Percentiles rank a stretch among this genome's conserved stretches.
Conservation (phyloP, 2,113 vertebrate genomes). For the Poeciliopsis turrubarensis region DNA sequence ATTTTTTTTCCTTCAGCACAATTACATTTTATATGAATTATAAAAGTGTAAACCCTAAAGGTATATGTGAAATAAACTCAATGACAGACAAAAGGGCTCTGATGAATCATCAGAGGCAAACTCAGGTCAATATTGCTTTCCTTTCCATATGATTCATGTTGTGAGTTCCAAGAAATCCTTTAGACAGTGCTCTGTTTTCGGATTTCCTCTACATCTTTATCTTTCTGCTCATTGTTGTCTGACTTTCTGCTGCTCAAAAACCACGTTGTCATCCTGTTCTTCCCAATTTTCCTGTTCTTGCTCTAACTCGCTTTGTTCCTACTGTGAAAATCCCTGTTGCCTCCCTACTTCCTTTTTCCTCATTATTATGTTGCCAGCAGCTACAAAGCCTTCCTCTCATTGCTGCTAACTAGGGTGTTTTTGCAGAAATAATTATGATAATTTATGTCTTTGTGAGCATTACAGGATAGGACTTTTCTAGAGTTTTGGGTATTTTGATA, state of each 20-base stretch:
- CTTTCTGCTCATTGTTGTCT: constrained; percentile 51
- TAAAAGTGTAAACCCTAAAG: neutral
- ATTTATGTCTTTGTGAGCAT: neutral
- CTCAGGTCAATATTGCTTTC: neutral
- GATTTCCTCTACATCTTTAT: constrained; percentile 22
- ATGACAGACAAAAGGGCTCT: neutral
- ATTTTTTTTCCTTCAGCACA: neutral
- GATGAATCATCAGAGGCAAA: neutral
- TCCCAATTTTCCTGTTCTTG: constrained; percentile 15
- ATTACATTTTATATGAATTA: neutral
- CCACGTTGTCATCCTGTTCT: neutral
- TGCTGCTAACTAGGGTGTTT: constrained; percentile 16
- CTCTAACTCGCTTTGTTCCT: constrained; percentile 10
- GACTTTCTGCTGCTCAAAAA: constrained; percentile 31
- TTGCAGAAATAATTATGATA: constrained; percentile 17
- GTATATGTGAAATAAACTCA: neutral
- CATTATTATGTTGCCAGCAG: constrained; percentile 40
- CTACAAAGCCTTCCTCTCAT: constrained; percentile 3
- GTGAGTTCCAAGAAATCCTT: constrained; percentile 37
- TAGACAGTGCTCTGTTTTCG: constrained; percentile 19
- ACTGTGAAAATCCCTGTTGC: neutral
- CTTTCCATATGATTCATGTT: neutral
- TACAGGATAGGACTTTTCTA: constrained; percentile 16
- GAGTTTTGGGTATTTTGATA: neutral
- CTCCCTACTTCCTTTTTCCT: neutral